These are phyloP conservation scores for Dione juno DNA, from an alignment of 2,888 invertebrate genomes.

Conservation along the genomic window DNA sequence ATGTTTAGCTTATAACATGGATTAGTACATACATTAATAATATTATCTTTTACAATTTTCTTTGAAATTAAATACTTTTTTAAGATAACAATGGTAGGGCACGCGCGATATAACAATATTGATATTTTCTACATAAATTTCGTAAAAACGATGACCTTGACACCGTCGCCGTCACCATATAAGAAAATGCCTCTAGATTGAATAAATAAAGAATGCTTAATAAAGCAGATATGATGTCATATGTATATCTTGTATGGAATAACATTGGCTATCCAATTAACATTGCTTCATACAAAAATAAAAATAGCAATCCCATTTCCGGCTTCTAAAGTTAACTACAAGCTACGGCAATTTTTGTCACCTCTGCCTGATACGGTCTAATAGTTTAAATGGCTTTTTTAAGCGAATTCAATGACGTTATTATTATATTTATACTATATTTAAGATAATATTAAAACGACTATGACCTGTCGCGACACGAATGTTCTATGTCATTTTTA, in stretches of 20 bases:
- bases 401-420: not conserved
- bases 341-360: conserved; percentile 6
- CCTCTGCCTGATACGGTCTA: not conserved
- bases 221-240: conserved; percentile 4
- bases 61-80: not conserved
- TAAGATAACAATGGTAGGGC: not conserved
- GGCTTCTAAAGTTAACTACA: not conserved
- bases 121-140: conserved; percentile 1
- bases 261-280: conserved; percentile 6
- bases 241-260: not conserved
- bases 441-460: conserved; percentile 15
- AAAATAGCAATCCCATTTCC: not conserved
- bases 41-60: too few species aligned
- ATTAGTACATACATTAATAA: too few species aligned
- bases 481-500: not conserved
- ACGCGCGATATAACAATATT: not conserved
- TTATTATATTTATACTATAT: conserved; percentile 15
- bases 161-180: conserved; percentile 18
- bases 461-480: conserved; percentile 20
- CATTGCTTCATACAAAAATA: not conserved
- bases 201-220: conserved; percentile 4
- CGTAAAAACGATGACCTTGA: conserved; percentile 10
- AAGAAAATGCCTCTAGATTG: not conserved
- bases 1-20: not conserved
- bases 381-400: not conserved